These are phyloP conservation scores for Monopis laevigella DNA, from an alignment of 2,888 invertebrate species.

Conservation along the genomic window DNA sequence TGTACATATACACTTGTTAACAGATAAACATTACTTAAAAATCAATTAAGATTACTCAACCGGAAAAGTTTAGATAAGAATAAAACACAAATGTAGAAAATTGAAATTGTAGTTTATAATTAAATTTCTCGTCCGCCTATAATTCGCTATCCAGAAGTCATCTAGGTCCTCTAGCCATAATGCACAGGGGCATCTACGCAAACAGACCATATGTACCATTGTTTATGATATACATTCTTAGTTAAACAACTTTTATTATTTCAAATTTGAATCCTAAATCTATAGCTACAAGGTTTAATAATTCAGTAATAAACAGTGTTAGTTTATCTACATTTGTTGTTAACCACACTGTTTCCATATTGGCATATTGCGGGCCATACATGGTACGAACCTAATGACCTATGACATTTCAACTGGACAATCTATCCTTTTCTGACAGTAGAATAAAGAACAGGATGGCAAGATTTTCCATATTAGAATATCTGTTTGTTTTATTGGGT, in stretches of 20 bases:
- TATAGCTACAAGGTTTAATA: background rate
- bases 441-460: conserved; percentile 33
- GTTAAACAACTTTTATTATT: background rate
- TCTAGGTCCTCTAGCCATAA: conserved; percentile 30
- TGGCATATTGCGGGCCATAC: conserved; percentile 63
- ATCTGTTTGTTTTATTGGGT: conserved; percentile 57
- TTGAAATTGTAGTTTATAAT: conserved; percentile 8
- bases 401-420: conserved; percentile 62
- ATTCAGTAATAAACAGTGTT: background rate
- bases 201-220: conserved; percentile 9
- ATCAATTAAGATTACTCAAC: no score
- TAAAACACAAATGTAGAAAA: background rate
- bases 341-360: conserved; percentile 46
- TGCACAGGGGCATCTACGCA: conserved; percentile 40
- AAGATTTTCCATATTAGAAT: conserved; percentile 53
- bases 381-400: conserved; percentile 64
- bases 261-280: background rate
- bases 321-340: background rate
- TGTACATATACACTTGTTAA: no score
- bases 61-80: no score
- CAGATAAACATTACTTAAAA: no score
- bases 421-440: conserved; percentile 33
- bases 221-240: background rate
- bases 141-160: conserved; percentile 26
- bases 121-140: conserved; percentile 5